Base-by-base conservation (phyloP, 1,140 invertebrate genomes). In the Spodoptera litura region DNA sequence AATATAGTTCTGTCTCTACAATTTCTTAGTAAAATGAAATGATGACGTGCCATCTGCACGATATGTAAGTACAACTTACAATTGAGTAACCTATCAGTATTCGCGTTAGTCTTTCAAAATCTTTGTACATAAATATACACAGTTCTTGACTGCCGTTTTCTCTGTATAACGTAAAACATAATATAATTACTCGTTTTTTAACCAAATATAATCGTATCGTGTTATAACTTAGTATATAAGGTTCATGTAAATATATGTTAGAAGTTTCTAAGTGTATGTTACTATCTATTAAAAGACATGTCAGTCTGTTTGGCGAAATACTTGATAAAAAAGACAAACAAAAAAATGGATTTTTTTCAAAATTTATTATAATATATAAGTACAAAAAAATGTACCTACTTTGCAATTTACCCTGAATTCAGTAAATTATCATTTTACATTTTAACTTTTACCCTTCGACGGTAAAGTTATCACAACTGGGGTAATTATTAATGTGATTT, bases 201-300 rank as follows among this genome's bases (percentile, higher is more conserved):
- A 73, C 70, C 70, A 73, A 73, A 73, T 73, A 73, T 73, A 73
- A 44, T 73, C 70, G 38, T 73, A 59, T 20, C 35, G 11, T 73
- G 70, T 73, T 38, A 27, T 73, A 73, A 51, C n/a, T 52, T 68
- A 73, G 55, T 44, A 25, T 3, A 4, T 73, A 44, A 58, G 52
- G n/a, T 25, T 59, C 11, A 13, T 73, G 70, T 73, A 73, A 15
- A 73, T 73, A 73, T 56, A 35, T 64, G 52, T 51, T 51, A 51
- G 64, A 15, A 8, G 52, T 52, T 27, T 20, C 27, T 52, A 49
- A 27, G 10, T 68, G 51, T 68, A 49, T 68, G 51, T 68, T 68
- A 52, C 12, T 35, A 20, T 49, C 27, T 68, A 27, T 68, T 27
- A 52, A 52, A 51, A 20, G 11, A 51, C 35, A 68, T 27, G 35